Evolutionary conservation across 2,888 invertebrate genomes (phyloP).

Genomic region (Gerris lacustris): DNA sequence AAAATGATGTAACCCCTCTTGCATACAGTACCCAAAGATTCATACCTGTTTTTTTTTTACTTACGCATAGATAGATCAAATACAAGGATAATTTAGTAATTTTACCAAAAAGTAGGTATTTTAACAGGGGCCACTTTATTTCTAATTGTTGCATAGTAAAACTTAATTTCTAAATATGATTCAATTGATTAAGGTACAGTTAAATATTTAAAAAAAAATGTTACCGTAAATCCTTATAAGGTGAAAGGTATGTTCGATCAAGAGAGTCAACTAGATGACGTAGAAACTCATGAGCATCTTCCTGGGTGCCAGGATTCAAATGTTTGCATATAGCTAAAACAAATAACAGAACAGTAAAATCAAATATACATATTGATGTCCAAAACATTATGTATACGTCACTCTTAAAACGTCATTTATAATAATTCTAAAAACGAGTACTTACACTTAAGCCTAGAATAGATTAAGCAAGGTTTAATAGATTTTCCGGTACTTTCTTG

Average conservation of each 20-base stretch:
- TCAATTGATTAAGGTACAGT: too few relatives aligned
- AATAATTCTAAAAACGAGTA: neutral
- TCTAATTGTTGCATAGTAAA: too few relatives aligned
- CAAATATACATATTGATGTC: neutral
- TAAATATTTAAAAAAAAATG: conserved; percentile 17
- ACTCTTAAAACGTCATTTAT: too few relatives aligned
- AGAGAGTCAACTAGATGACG: conserved; percentile 87
- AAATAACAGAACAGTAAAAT: neutral
- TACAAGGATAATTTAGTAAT: too few relatives aligned
- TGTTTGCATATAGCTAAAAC: conserved; percentile 59
- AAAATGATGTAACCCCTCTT: too few relatives aligned
- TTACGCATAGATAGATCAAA: too few relatives aligned
- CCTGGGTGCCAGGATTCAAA: conserved; percentile 81
- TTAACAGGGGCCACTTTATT: too few relatives aligned
- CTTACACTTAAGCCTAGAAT: conserved; percentile 58
- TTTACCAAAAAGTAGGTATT: too few relatives aligned
- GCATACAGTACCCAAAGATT: too few relatives aligned
- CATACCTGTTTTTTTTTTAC: too few relatives aligned
- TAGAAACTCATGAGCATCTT: conserved; percentile 95
- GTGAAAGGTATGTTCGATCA: conserved; percentile 74
- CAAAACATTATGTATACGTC: neutral
- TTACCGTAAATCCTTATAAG: conserved; percentile 53
- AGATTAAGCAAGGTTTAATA: conserved; percentile 72
- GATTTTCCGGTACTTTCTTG: conserved; percentile 39
- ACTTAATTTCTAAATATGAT: too few relatives aligned